These are phyloP conservation scores for Staurois parvus DNA, from an alignment of 2,797 vertebrate genomes.

Conservation along the genomic window DNA sequence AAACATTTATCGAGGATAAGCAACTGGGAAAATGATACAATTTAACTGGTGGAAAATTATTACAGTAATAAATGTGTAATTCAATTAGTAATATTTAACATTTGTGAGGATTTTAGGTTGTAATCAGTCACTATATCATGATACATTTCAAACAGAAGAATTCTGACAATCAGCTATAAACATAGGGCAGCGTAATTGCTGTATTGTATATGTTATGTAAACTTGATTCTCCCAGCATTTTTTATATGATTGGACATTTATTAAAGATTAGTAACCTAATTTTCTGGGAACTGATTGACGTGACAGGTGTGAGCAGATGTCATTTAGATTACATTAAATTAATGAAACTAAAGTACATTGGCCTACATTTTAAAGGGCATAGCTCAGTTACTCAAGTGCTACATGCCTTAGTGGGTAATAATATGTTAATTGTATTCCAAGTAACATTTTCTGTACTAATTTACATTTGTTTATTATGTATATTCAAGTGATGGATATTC, in stretches of 20 bases:
- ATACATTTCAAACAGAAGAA: not conserved
- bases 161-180: not conserved
- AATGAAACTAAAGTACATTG: not conserved
- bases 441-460: no score
- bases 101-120: constrained; percentile 39
- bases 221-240: not conserved
- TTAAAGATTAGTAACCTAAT: not conserved
- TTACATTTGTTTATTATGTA: no score
- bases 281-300: not conserved
- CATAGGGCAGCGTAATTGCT: not conserved
- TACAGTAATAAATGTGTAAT: constrained; percentile 48
- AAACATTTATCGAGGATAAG: constrained; percentile 39
- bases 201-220: not conserved
- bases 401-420: no score
- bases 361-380: constrained; percentile 7
- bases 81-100: constrained; percentile 53
- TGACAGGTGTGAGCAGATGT: not conserved
- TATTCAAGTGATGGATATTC: no score
- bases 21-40: constrained; percentile 34
- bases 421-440: no score
- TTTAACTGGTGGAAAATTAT: constrained; percentile 47
- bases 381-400: not conserved
- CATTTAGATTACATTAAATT: not conserved
- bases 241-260: no score
- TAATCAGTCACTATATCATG: constrained; percentile 31